Evolutionary conservation across 2,113 vertebrate species (phyloP).

Genomic region (Aphyosemion australe): DNA sequence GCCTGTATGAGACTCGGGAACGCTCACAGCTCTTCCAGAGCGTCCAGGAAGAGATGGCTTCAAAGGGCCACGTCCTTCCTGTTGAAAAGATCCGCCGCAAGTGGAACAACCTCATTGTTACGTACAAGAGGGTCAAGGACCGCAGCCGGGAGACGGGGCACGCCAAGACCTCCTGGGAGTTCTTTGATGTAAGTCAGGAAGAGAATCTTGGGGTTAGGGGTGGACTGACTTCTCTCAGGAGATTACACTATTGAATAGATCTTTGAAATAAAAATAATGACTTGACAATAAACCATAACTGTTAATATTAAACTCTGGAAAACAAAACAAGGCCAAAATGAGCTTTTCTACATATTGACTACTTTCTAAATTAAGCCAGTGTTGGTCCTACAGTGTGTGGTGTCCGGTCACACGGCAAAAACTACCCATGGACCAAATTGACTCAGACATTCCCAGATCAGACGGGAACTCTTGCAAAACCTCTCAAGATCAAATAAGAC

Average conservation of each 20-base stretch:
- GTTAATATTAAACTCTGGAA: no score
- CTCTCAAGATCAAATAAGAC: no score
- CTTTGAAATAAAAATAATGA: no score
- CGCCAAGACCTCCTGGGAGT: conserved; percentile 80
- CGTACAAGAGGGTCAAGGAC: conserved; percentile 81
- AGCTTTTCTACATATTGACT: no score
- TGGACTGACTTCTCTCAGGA: background rate
- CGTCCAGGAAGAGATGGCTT: conserved; percentile 80
- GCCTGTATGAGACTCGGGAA: conserved; percentile 75
- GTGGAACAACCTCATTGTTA: conserved; percentile 84
- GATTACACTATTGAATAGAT: background rate
- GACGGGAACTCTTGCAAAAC: no score
- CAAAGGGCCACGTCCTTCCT: conserved; percentile 74
- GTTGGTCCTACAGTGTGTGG: no score
- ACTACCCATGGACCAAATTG: no score
- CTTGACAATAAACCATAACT: no score
- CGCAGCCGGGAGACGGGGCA: conserved; percentile 77
- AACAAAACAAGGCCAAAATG: no score
- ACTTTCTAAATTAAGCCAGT: no score
- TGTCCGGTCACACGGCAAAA: no score
- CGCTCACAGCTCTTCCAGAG: conserved; percentile 81
- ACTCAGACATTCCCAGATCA: no score
- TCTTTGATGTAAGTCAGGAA: conserved; percentile 74
- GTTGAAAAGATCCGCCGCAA: conserved; percentile 81
- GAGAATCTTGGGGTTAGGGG: background rate